Evolutionary conservation across 2,113 vertebrate species (phyloP).

Genomic region (Pteruthius melanotis): DNA sequence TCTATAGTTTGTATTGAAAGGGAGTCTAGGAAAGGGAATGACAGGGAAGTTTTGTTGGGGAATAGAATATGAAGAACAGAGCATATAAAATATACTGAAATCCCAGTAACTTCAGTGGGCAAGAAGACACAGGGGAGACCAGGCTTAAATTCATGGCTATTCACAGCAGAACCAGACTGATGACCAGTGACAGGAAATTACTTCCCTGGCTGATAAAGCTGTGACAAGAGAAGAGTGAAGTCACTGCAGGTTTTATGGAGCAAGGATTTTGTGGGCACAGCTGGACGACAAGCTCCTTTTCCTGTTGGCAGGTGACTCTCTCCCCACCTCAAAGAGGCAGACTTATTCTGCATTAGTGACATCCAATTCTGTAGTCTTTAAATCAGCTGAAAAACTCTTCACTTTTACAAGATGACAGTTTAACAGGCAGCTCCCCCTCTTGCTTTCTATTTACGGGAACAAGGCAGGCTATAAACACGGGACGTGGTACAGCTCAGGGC

Average conservation of each 20-base stretch:
- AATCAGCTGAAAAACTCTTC: neutral
- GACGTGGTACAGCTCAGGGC: slow-evolving; percentile 11
- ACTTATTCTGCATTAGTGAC: neutral
- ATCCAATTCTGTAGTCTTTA: neutral
- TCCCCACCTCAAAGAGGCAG: neutral
- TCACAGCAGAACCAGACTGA: neutral
- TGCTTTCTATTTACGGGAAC: neutral
- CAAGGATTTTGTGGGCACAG: neutral
- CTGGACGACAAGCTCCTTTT: neutral
- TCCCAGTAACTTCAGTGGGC: neutral
- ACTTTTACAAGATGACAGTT: neutral
- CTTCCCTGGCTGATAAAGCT: neutral
- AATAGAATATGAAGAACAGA: neutral
- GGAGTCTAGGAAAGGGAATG: neutral
- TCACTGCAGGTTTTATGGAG: neutral
- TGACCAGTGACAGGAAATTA: neutral
- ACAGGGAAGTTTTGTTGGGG: neutral
- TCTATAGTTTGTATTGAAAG: neutral
- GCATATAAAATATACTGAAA: neutral
- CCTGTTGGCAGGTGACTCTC: neutral
- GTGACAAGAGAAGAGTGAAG: neutral
- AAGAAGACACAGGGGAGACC: neutral
- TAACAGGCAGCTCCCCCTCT: neutral
- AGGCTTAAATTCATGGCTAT: neutral
- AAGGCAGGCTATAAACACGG: neutral